Percentiles rank a stretch among this genome's conserved stretches.
Conservation (phyloP, 1,140 invertebrate genomes). For the Brachionus koreanus region DNA sequence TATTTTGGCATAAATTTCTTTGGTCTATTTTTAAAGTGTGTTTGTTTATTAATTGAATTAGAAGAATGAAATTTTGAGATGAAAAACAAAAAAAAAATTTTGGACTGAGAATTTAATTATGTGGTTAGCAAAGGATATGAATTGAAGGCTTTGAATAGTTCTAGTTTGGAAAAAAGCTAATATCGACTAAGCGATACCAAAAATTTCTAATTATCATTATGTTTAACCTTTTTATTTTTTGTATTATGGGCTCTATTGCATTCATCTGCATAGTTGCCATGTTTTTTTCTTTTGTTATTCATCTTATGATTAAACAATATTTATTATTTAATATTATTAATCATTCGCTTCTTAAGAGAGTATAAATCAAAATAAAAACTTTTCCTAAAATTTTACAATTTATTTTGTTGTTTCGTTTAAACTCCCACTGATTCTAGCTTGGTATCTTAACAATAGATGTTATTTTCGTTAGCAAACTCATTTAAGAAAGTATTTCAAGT, state of each 20-base stretch:
- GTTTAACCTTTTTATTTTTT: constrained; percentile 33
- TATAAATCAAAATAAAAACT: constrained; percentile 22
- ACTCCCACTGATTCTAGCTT: constrained; percentile 24
- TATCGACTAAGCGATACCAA: background rate
- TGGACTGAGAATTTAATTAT: background rate
- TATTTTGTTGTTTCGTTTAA: background rate
- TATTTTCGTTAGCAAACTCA: constrained; percentile 16
- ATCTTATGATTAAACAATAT: background rate
- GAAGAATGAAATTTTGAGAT: background rate
- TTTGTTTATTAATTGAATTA: background rate
- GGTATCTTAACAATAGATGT: constrained; percentile 27
- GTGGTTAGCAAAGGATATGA: background rate
- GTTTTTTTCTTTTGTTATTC: background rate
- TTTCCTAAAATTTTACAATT: constrained; percentile 17
- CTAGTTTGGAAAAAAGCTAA: background rate
- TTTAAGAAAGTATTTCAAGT: constrained; percentile 39
- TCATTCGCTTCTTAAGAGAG: constrained; percentile 3
- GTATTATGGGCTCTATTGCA: background rate
- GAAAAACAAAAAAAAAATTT: background rate
- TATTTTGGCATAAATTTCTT: background rate
- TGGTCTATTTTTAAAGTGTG: background rate
- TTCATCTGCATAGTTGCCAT: background rate
- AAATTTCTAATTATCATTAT: constrained; percentile 22
- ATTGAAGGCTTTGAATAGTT: background rate
- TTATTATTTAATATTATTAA: constrained; percentile 34